Evolutionary conservation across 1,140 invertebrate genomes (phyloP), one percentile per base, ranked within the genome.

Genomic region (Dendroctonus valens): DNA sequence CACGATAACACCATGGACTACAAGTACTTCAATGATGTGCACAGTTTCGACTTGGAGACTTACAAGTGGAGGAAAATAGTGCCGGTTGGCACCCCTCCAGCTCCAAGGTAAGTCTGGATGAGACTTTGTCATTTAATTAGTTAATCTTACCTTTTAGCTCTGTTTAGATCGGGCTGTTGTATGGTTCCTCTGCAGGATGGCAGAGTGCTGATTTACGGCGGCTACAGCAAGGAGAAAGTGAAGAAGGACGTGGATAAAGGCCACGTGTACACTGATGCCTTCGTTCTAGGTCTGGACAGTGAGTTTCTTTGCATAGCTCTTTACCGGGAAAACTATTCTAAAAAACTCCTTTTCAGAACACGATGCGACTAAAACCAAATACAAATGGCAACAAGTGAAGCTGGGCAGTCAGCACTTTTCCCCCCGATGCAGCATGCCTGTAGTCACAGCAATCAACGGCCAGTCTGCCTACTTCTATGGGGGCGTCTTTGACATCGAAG

Each of bases 1-100:
- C 86, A 93, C 75, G 94, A 97, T 78, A 96, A 94, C 79, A 83
- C 88, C 5, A 85, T 91, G 60, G 89, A 93, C 52, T 96, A 89
- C 75, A 90, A 90, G 72, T 97, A 97, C 79, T 95, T 87, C 75
- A 96, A 96, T 79, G 95, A 97, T 81, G 75, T 95, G 5, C 83
- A 94, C 78, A 79, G 85, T 38, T 97, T 97, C 78, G 88, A 92
- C 73, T 79, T 94, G 67, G 90, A 92, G 70, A 87, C 84, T 0
- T 89, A 93, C 72, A 82, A 83, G 6, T 97, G 95, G 95, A 82
- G 75, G 8, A 91, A 91, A 77, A 74, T 97, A 37, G 85, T 89
- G 61, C 78, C 86, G 5, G 76, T 77, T 48, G 91, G 91, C 71
- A 80, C 78, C 3, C 78, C 83, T 15, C 92, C 92, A 0, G 75